Conservation (phyloP, 2,888 invertebrate genomes). For the Eudemis profundana region DNA sequence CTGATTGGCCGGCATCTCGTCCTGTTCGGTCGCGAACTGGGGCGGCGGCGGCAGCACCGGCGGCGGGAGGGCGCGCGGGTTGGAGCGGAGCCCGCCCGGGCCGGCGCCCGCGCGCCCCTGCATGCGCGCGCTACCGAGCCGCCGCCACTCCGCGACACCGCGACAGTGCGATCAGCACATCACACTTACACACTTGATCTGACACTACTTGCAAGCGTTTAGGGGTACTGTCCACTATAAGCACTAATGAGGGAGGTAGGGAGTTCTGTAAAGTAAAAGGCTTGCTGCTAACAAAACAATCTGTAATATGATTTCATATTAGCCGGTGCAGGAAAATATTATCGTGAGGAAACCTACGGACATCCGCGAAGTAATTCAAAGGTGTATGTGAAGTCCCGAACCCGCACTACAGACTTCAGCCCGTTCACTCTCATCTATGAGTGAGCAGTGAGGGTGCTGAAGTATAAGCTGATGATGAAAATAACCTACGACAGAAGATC, state of each 20-base stretch:
- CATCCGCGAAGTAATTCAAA: too few relatives aligned
- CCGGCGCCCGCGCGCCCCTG: constrained; percentile 82
- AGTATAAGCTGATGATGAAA: too few relatives aligned
- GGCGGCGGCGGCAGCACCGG: constrained; percentile 80
- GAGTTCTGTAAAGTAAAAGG: neutral
- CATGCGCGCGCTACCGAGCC: constrained; percentile 77
- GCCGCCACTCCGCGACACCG: constrained; percentile 58
- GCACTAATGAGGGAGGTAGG: neutral
- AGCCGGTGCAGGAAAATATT: too few relatives aligned
- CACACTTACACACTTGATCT: constrained; percentile 29
- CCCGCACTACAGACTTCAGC: too few relatives aligned
- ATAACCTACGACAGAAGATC: too few relatives aligned
- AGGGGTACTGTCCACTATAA: too few relatives aligned
- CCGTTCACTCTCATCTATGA: too few relatives aligned
- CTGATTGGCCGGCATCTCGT: constrained; percentile 82
- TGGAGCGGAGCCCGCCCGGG: constrained; percentile 80
- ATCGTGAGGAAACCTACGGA: too few relatives aligned
- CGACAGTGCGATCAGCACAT: constrained; percentile 52
- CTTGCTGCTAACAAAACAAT: too few relatives aligned
- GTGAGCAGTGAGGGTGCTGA: too few relatives aligned
- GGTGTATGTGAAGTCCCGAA: too few relatives aligned
- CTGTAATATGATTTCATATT: too few relatives aligned
- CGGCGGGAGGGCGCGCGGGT: constrained; percentile 81
- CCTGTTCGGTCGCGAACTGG: constrained; percentile 76
- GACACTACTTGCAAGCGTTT: constrained; percentile 8